These are phyloP conservation scores for Seriola rivoliana DNA, from an alignment of 2,113 vertebrate genomes.

Conservation along the genomic window DNA sequence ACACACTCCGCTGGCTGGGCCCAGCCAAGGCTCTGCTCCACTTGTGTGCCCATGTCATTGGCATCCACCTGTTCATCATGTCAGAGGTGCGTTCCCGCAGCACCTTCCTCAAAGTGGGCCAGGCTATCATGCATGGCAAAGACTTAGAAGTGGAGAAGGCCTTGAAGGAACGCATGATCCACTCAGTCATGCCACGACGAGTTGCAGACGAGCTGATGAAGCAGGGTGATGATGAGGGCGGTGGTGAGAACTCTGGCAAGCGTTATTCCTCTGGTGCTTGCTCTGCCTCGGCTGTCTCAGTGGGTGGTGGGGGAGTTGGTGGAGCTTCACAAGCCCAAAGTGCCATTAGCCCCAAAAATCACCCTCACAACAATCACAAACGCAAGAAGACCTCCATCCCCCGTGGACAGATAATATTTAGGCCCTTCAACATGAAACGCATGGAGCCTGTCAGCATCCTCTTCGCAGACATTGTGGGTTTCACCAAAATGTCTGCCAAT, in stretches of 20 bases:
- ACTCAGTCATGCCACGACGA: conserved; percentile 96
- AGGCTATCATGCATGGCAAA: conserved; percentile 98
- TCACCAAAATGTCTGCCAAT: conserved; percentile 98
- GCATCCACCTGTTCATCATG: conserved; percentile 97
- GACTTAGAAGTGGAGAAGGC: conserved; percentile 98
- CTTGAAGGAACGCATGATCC: conserved; percentile 99
- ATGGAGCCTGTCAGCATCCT: conserved; percentile 98
- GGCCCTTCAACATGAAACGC: conserved; percentile 98
- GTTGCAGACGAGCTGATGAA: conserved; percentile 98
- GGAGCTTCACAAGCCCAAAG: conserved; percentile 58
- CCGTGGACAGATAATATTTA: conserved; percentile 93
- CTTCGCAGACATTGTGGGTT: conserved; percentile 98
- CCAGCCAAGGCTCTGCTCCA: conserved; percentile 93
- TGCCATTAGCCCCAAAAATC: conserved; percentile 88
- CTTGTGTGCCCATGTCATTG: conserved; percentile 93
- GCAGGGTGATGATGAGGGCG: conserved; percentile 95
- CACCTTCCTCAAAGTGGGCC: conserved; percentile 98
- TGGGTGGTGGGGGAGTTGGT: conserved; percentile 59
- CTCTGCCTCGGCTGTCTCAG: conserved; percentile 80
- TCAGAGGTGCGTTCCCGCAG: conserved; percentile 96
- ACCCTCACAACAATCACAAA: conserved; percentile 81
- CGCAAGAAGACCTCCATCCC: conserved; percentile 98
- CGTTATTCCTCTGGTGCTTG: conserved; percentile 91
- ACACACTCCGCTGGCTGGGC: conserved; percentile 87
- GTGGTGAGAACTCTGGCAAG: conserved; percentile 90